Evolutionary conservation across 1,140 invertebrate genomes (phyloP).

Genomic region (Drosophila tristis): DNA sequence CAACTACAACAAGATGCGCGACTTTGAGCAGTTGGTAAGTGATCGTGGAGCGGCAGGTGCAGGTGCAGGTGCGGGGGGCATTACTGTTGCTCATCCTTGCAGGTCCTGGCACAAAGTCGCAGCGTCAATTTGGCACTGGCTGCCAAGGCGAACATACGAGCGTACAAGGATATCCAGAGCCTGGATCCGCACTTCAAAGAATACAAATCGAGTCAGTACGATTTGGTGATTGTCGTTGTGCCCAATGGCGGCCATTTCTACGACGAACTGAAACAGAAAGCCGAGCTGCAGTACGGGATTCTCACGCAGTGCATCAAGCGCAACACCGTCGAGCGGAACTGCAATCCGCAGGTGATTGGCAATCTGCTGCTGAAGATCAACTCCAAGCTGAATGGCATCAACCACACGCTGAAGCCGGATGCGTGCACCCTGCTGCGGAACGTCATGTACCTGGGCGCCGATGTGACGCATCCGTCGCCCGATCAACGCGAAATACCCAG

Average conservation of each 20-base stretch:
- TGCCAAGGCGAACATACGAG: conserved; percentile 25
- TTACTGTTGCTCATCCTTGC: no score
- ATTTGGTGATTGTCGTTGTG: conserved; percentile 85
- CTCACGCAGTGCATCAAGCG: conserved; percentile 93
- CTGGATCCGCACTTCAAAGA: conserved; percentile 49
- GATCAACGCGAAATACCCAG: conserved; percentile 89
- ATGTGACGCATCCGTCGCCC: conserved; percentile 94
- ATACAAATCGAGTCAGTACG: conserved; percentile 38
- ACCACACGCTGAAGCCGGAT: conserved; percentile 87
- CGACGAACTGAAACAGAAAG: conserved; percentile 89
- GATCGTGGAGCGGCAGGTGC: no score
- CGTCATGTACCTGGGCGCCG: conserved; percentile 92
- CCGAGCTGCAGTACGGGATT: conserved; percentile 90
- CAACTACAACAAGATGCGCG: conserved; percentile 15
- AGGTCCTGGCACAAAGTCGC: conserved; percentile 6
- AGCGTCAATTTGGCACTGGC: conserved; percentile 31
- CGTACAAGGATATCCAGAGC: conserved; percentile 31
- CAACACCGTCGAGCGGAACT: conserved; percentile 84
- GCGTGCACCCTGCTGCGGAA: conserved; percentile 50
- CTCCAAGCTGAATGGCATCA: conserved; percentile 93
- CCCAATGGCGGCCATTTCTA: conserved; percentile 85
- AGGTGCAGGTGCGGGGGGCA: no score
- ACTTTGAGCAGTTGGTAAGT: conserved; percentile 5
- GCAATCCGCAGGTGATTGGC: conserved; percentile 83
- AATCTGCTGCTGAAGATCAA: conserved; percentile 94